A percentile compares a stretch with the other conserved stretches of the same genome.
phyloP scores from a whole-genome alignment of 2,888 invertebrate species.

The Sycophila texana region DNA sequence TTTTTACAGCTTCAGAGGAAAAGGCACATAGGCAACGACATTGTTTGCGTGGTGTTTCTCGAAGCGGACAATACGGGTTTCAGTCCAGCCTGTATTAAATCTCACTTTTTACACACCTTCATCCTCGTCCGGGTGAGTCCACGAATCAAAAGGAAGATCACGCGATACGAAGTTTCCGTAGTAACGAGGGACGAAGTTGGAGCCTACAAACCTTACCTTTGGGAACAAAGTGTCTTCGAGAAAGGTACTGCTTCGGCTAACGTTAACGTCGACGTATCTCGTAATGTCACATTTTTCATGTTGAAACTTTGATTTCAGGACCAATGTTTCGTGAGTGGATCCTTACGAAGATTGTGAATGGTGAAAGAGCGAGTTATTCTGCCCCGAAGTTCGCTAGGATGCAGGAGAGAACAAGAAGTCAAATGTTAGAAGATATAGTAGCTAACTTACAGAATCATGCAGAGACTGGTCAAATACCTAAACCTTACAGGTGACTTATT shows the following conservation, averaged over 20 bases:
- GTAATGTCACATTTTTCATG: too few species aligned
- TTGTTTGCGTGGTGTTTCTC: slow-evolving; percentile 94
- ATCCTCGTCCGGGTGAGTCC: slow-evolving; percentile 93
- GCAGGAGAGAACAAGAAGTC: slow-evolving; percentile 94
- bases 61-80: slow-evolving; percentile 95
- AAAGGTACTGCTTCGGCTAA: slow-evolving; percentile 78
- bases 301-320: slow-evolving; percentile 70
- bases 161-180: slow-evolving; percentile 93
- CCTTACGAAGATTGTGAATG: slow-evolving; percentile 94
- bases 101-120: slow-evolving; percentile 95
- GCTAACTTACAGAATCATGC: slow-evolving; percentile 95
- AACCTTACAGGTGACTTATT: slow-evolving; percentile 84
- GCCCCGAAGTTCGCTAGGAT: slow-evolving; percentile 96
- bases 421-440: slow-evolving; percentile 96
- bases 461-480: slow-evolving; percentile 96
- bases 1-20: slow-evolving; percentile 86
- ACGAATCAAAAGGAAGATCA: slow-evolving; percentile 89
- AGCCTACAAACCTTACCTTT: slow-evolving; percentile 95
- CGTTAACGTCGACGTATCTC: too few species aligned
- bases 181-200: slow-evolving; percentile 96
- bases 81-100: slow-evolving; percentile 95
- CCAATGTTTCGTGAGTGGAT: slow-evolving; percentile 97
- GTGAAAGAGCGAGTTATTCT: slow-evolving; percentile 94
- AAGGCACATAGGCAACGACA: slow-evolving; percentile 95
- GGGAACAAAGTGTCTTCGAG: slow-evolving; percentile 96